Evolutionary conservation across 2,888 invertebrate species (phyloP).

Genomic region (Coelogynopora nodosa): DNA sequence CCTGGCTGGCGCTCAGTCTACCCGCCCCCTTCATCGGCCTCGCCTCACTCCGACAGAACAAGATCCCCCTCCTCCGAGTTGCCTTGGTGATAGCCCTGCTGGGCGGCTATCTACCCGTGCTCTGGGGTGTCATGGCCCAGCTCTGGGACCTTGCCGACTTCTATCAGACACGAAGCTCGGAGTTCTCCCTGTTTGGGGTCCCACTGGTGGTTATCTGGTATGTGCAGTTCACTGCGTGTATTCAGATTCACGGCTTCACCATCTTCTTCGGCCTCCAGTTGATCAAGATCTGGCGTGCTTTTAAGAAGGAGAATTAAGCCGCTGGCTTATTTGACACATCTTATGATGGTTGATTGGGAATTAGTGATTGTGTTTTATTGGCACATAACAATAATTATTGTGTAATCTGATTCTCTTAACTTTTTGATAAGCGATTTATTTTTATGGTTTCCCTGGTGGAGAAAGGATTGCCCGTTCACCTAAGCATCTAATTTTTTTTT

Average conservation of each 20-base stretch:
- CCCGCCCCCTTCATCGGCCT: neutral
- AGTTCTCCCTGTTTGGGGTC: slow-evolving; percentile 34
- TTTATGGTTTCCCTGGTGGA: no score
- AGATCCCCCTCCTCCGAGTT: neutral
- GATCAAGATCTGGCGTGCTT: slow-evolving; percentile 15
- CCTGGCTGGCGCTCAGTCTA: neutral
- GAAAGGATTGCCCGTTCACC: no score
- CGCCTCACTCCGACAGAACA: neutral
- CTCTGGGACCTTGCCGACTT: neutral
- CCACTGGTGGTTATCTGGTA: slow-evolving; percentile 40
- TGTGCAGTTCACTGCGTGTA: slow-evolving; percentile 31
- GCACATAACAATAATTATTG: no score
- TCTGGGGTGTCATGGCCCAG: slow-evolving; percentile 7
- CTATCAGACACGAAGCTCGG: slow-evolving; percentile 21
- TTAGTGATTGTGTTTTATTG: no score
- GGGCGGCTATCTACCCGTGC: neutral
- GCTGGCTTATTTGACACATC: no score
- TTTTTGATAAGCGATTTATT: no score
- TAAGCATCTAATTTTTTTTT: no score
- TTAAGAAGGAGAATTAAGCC: neutral
- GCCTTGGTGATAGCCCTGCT: neutral
- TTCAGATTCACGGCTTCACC: slow-evolving; percentile 40
- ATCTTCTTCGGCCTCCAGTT: slow-evolving; percentile 36
- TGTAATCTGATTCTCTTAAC: no score
- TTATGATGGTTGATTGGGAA: no score